phyloP scores from a whole-genome alignment of 2,888 invertebrate genomes.

The Drosophila pegasa region DNA sequence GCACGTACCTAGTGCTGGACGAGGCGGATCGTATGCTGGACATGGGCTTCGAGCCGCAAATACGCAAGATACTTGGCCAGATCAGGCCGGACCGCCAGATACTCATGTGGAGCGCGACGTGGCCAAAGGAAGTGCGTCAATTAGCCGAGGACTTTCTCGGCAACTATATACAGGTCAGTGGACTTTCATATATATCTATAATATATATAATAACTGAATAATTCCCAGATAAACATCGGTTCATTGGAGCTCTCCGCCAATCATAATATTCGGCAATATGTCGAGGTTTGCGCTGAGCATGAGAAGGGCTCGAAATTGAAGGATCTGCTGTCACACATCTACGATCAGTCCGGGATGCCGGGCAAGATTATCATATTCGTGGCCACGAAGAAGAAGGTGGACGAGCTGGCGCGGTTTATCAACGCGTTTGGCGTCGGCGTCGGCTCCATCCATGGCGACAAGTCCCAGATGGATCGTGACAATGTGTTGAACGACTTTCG shows the following conservation, averaged over 20 bases:
- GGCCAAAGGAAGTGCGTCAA: slow-evolving; percentile 91
- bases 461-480: slow-evolving; percentile 96
- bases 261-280: slow-evolving; percentile 89
- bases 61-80: slow-evolving; percentile 96
- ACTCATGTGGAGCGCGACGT: slow-evolving; percentile 94
- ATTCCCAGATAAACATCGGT: slow-evolving; percentile 91
- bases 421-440: slow-evolving; percentile 93
- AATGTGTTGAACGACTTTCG: slow-evolving; percentile 95
- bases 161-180: slow-evolving; percentile 88
- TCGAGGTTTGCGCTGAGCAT: neutral
- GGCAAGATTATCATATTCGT: slow-evolving; percentile 98
- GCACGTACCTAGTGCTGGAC: slow-evolving; percentile 94
- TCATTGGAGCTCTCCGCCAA: slow-evolving; percentile 93
- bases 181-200: neutral
- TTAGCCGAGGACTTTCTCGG: slow-evolving; percentile 96
- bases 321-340: slow-evolving; percentile 81
- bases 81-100: slow-evolving; percentile 96
- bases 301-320: slow-evolving; percentile 55
- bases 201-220: neutral
- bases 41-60: slow-evolving; percentile 99
- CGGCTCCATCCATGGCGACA: slow-evolving; percentile 97
- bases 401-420: slow-evolving; percentile 92
- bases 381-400: slow-evolving; percentile 97
- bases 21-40: slow-evolving; percentile 98
- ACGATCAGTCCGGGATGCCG: slow-evolving; percentile 92